Base-by-base conservation (phyloP, 53 echinoderm and acorn worm species). In the Mesocentrotus franciscanus region DNA sequence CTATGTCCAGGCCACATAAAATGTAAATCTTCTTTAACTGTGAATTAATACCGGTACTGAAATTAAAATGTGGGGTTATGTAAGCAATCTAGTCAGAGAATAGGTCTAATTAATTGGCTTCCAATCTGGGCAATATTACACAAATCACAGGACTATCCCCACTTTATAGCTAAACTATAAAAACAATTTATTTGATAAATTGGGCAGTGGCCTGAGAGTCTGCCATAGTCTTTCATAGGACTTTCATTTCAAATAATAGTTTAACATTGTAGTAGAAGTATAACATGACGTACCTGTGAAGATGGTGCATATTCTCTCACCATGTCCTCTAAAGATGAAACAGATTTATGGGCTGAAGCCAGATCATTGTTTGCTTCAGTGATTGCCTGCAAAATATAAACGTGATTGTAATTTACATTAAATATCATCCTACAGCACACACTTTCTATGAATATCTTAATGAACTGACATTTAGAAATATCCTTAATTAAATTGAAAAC, bases 351-450 rank as follows among this genome's bases (percentile, higher is more conserved):
- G 0, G 95, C 95, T 24, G 85, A 62, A 22, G 95, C 85, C 10
- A 94, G 87, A 11, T 87, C 56, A 68, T 94, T 94, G 95, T 94
- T 94, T 10, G 95, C 95, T 27, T 87, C 64, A 26, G 85, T 85
- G 24, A 94, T 94, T 56, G 95, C n/a, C 95, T 94, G 56, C 18
- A 81, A 75, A 66, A 70, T 92, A 68, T 15, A 15, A 92, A 66
- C 22, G 36, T 49, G 26, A 16, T 17, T 71, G 16, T 71, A 71
- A n/a, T 71, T n/a, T n/a, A 24, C 26, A 71, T 27, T 16, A 2
- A 74, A 29, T 6, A 74, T 27, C 8, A 74, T 74, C 27, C 32
- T 30, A 74, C 9, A 24, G 71, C 71, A 78, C 1, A 15, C n/a
- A 10, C 12, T 64, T 64, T 64, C 20, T 15, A 1, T n/a, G 72